Conservation (phyloP, 2,113 vertebrate species). For the Eulacestoma nigropectus region DNA sequence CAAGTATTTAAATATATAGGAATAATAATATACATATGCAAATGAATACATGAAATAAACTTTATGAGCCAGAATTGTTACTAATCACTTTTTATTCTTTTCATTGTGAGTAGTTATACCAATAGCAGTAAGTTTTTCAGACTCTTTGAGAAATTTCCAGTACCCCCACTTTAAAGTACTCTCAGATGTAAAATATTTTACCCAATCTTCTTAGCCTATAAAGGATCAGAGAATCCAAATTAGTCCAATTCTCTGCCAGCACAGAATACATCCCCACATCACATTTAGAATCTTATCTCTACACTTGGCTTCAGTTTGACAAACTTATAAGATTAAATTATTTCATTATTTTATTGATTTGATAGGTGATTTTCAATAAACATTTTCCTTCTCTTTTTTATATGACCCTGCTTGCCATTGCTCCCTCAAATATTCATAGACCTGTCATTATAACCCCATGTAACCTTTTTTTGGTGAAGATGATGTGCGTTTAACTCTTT, state of each 20-base stretch:
- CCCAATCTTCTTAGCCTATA: not conserved
- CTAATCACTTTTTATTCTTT: not conserved
- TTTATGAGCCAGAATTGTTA: not conserved
- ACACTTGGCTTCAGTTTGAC: not conserved
- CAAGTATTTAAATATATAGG: not conserved
- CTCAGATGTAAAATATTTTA: not conserved
- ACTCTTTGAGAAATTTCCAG: not conserved
- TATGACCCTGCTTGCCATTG: not conserved
- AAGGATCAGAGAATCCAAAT: not conserved
- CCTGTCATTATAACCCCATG: not conserved
- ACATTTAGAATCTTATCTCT: not conserved
- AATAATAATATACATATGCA: not conserved
- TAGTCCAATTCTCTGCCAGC: not conserved
- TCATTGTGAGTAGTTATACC: not conserved
- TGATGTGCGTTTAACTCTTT: not conserved
- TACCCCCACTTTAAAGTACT: not conserved
- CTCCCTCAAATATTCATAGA: not conserved
- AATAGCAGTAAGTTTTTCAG: not conserved
- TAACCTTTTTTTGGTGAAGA: not conserved
- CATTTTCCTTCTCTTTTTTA: not conserved
- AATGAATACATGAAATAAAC: not conserved
- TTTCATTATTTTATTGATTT: not conserved
- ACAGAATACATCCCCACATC: not conserved
- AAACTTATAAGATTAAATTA: not conserved
- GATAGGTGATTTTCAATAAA: not conserved